A percentile compares a stretch with the other conserved stretches of the same genome.
phyloP scores from a whole-genome alignment of 2,113 vertebrate genomes.

The Carassius gibelio region DNA sequence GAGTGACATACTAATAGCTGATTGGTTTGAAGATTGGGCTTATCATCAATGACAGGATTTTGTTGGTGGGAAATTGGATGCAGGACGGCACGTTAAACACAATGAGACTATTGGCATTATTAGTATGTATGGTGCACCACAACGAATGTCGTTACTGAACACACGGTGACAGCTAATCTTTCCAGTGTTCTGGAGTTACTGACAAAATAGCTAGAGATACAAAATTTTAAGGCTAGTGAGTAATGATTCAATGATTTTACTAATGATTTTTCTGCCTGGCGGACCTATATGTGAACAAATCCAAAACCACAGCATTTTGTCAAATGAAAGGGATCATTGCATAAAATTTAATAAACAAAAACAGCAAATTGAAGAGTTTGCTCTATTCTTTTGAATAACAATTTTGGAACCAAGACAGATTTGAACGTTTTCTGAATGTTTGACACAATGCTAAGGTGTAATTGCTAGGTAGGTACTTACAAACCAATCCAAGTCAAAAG shows the following conservation, averaged over 20 bases:
- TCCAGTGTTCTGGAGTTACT: constrained; percentile 11
- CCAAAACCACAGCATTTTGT: constrained; percentile 16
- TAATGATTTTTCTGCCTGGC: constrained; percentile 20
- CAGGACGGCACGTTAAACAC: constrained; percentile 35
- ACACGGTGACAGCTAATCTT: constrained; percentile 23
- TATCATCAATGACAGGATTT: constrained; percentile 74
- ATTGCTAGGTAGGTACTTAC: constrained; percentile 7
- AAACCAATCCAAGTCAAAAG: neutral
- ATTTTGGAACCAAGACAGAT: neutral
- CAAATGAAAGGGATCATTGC: constrained; percentile 1
- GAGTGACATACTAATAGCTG: constrained; percentile 37
- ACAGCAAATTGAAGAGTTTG: neutral
- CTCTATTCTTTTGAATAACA: neutral
- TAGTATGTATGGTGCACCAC: constrained; percentile 20
- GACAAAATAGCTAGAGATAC: constrained; percentile 12
- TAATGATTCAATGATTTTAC: constrained; percentile 26
- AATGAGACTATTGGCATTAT: constrained; percentile 27
- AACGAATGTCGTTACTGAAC: constrained; percentile 13
- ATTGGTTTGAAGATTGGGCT: constrained; percentile 60
- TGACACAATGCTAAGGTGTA: neutral
- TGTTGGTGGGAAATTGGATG: constrained; percentile 71
- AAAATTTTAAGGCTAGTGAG: constrained; percentile 9
- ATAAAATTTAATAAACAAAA: neutral
- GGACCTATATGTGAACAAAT: constrained; percentile 16
- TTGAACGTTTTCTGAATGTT: neutral